Evolutionary conservation across 2,113 vertebrate species (phyloP).

Genomic region (Callipepla californica): DNA sequence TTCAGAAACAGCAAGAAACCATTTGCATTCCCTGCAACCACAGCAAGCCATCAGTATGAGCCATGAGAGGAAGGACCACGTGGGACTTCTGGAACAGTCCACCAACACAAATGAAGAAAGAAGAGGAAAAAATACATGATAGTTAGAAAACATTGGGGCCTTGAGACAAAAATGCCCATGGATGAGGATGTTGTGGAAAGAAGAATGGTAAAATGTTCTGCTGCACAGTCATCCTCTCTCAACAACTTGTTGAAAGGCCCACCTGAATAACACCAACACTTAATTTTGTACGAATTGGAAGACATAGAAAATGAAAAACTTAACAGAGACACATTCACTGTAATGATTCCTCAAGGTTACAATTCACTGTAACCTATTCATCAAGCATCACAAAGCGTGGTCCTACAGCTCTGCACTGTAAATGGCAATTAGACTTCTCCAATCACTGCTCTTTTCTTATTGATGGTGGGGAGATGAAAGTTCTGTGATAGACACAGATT

Average conservation of each 20-base stretch:
- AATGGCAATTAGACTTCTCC: constrained; percentile 22
- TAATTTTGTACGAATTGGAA: background rate
- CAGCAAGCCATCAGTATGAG: background rate
- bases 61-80: background rate
- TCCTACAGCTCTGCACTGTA: background rate
- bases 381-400: background rate
- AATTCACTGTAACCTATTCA: background rate
- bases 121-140: background rate
- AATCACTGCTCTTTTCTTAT: background rate
- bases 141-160: background rate
- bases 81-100: background rate
- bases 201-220: background rate
- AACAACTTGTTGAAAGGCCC: background rate
- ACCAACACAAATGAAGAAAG: background rate
- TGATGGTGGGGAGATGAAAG: background rate
- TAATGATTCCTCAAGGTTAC: background rate
- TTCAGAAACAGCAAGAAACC: background rate
- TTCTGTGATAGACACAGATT: background rate
- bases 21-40: background rate
- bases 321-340: background rate
- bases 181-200: background rate
- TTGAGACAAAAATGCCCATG: background rate
- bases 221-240: background rate
- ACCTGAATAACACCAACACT: background rate
- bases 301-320: background rate